Evolutionary conservation across 2,113 vertebrate species (phyloP).

Genomic region (Bubo bubo): DNA sequence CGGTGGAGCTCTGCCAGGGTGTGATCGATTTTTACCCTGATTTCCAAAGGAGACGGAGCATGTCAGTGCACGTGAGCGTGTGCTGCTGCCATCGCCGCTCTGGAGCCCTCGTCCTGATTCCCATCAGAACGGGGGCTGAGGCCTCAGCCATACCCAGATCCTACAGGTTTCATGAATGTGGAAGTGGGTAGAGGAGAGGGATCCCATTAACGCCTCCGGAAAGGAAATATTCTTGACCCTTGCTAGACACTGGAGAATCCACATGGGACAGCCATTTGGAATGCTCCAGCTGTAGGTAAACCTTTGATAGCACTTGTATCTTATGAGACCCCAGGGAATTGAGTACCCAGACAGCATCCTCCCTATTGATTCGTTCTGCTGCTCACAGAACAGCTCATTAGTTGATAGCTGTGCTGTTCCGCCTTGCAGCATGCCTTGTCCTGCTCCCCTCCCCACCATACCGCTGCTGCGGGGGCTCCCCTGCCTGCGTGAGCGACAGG

Average conservation of each 20-base stretch:
- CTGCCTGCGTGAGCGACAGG: neutral
- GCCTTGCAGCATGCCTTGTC: neutral
- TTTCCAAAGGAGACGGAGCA: accelerated
- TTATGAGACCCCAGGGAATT: neutral
- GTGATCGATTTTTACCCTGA: neutral
- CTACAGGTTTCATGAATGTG: neutral
- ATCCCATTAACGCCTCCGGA: neutral
- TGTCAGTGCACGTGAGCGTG: neutral
- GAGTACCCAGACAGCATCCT: neutral
- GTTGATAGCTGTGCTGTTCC: neutral
- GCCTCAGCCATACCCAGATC: neutral
- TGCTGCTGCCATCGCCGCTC: neutral
- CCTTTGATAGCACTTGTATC: neutral
- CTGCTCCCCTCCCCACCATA: accelerated
- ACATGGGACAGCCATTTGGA: accelerated
- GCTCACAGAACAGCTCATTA: neutral
- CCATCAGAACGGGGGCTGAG: neutral
- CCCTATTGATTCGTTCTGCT: neutral
- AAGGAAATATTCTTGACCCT: neutral
- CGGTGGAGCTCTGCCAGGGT: neutral
- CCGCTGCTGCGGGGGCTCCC: neutral
- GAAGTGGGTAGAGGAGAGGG: neutral
- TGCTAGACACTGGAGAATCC: neutral
- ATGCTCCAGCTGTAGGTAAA: neutral
- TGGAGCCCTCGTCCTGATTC: neutral